These are phyloP conservation scores for Varroa destructor DNA, from an alignment of 1,140 invertebrate species.

Conservation along the genomic window DNA sequence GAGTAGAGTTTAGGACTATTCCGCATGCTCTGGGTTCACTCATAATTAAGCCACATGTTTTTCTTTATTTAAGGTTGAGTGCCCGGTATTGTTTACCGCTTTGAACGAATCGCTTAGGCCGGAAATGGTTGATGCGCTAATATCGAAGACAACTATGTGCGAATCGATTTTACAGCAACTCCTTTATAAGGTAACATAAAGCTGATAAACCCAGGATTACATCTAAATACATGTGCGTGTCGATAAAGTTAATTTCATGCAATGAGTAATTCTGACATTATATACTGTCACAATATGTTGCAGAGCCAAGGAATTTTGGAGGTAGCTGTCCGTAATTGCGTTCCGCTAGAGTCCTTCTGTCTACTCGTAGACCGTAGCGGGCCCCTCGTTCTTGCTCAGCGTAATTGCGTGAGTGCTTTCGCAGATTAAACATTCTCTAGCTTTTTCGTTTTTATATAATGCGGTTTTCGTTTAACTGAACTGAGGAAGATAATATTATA, in stretches of 20 bases:
- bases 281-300: not conserved
- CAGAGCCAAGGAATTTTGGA: slow-evolving; percentile 16
- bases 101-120: slow-evolving; percentile 18
- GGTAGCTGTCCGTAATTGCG: not conserved
- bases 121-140: slow-evolving; percentile 19
- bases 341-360: slow-evolving; percentile 5
- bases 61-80: not conserved
- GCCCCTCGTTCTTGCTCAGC: slow-evolving; percentile 13
- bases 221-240: too few species aligned
- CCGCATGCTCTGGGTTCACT: too few species aligned
- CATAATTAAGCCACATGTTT: too few species aligned
- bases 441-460: not conserved
- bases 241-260: too few species aligned
- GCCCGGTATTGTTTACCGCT: slow-evolving; percentile 9
- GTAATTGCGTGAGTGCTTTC: slow-evolving; percentile 5
- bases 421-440: not conserved
- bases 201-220: too few species aligned
- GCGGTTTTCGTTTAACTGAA: not conserved
- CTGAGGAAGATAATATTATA: not conserved
- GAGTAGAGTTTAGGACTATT: too few species aligned
- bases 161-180: slow-evolving; percentile 23
- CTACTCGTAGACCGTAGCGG: slow-evolving; percentile 15
- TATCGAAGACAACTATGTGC: not conserved
- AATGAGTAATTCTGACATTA: not conserved
- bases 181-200: slow-evolving; percentile 6